phyloP scores from a whole-genome alignment of 2,888 invertebrate species.

The Tanytarsus gracilentus region DNA sequence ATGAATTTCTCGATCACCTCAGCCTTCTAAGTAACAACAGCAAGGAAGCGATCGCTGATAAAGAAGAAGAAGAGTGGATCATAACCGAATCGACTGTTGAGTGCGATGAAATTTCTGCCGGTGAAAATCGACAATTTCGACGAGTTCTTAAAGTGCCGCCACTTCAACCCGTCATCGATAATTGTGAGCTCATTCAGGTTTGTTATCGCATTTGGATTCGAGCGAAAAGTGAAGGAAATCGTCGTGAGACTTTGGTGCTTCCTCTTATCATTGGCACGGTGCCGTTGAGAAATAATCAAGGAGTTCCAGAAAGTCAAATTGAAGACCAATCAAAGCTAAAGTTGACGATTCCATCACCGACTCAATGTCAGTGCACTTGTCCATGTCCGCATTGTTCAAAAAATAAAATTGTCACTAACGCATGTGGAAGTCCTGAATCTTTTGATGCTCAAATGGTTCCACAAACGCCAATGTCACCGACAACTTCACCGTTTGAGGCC shows the following conservation, averaged over 20 bases:
- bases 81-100: not conserved
- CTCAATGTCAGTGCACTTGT: not conserved
- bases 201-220: not conserved
- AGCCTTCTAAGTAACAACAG: not conserved
- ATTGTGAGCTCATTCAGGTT: not conserved
- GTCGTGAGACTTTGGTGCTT: not conserved
- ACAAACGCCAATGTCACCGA: not conserved
- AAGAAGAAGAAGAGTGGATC: not conserved
- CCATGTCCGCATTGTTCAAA: not conserved
- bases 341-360: not conserved
- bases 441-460: not conserved
- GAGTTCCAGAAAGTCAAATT: not conserved
- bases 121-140: not conserved
- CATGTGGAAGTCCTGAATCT: not conserved
- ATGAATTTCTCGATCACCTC: too few species aligned
- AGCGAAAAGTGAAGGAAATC: not conserved
- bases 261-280: not conserved
- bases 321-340: not conserved
- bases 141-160: not conserved
- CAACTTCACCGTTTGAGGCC: not conserved
- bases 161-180: not conserved
- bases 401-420: not conserved
- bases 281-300: not conserved
- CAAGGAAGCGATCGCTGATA: not conserved
- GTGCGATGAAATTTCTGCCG: not conserved